Conservation (phyloP, 2,113 vertebrate genomes). For the Notarius quadriscutis region DNA sequence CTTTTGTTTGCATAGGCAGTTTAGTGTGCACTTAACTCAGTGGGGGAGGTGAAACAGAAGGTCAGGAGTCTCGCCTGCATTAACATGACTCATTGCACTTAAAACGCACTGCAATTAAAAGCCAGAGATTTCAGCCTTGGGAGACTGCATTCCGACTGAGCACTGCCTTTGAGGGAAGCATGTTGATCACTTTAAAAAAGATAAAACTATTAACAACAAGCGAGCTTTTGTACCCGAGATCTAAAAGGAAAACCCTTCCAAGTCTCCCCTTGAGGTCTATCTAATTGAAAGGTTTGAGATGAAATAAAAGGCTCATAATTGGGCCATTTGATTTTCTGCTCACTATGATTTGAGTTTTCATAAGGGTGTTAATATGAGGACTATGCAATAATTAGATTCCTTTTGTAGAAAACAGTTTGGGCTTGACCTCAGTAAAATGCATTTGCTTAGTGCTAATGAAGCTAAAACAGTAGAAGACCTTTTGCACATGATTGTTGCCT, state of each 20-base stretch:
- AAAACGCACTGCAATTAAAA: conserved; percentile 50
- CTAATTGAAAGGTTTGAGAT: conserved; percentile 27
- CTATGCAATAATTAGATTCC: not conserved
- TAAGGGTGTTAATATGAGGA: not conserved
- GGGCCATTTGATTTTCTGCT: not conserved
- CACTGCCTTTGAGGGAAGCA: not conserved
- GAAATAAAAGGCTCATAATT: conserved; percentile 2
- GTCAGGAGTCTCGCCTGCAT: conserved; percentile 40
- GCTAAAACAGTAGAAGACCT: not conserved
- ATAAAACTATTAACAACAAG: conserved; percentile 53
- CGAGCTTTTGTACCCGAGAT: conserved; percentile 44
- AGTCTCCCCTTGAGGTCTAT: conserved; percentile 40
- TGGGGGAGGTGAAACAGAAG: conserved; percentile 41
- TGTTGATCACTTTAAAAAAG: conserved; percentile 48
- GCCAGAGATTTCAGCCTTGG: not conserved
- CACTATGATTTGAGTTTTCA: not conserved
- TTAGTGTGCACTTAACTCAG: conserved; percentile 24
- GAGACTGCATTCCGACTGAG: not conserved
- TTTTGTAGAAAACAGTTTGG: not conserved
- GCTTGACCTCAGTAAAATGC: not conserved
- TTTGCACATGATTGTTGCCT: not conserved
- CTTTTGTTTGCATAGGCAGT: conserved; percentile 39
- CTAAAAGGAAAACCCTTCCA: conserved; percentile 58
- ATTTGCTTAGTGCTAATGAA: not conserved
- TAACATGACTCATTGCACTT: conserved; percentile 40